Conservation (phyloP, 2,797 vertebrate species). For the Distichodus sexfasciatus region DNA sequence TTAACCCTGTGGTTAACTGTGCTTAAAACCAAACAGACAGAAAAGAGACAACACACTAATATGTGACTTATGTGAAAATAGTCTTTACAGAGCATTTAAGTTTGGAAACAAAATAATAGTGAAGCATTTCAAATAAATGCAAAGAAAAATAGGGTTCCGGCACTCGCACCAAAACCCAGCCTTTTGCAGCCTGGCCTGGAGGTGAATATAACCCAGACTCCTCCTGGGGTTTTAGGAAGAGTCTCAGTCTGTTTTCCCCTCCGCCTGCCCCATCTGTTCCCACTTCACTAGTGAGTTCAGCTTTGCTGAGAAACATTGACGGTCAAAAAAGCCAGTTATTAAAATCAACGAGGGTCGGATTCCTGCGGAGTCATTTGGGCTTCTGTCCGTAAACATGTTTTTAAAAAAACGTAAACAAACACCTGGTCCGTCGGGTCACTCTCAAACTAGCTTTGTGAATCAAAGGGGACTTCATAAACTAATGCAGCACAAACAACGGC, state of each 20-base stretch:
- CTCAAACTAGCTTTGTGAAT: constrained; percentile 15
- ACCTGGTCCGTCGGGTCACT: constrained; percentile 50
- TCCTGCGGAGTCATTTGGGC: constrained; percentile 51
- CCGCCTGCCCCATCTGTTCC: constrained; percentile 64
- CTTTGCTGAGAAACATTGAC: constrained; percentile 60
- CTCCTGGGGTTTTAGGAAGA: constrained; percentile 47
- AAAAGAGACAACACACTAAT: no score
- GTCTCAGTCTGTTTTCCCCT: constrained; percentile 49
- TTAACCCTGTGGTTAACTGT: no score
- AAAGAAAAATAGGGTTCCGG: no score
- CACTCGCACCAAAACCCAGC: neutral
- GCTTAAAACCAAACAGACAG: no score
- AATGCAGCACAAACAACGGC: constrained; percentile 33
- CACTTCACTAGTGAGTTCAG: constrained; percentile 60
- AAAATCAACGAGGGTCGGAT: constrained; percentile 61
- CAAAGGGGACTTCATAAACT: constrained; percentile 4
- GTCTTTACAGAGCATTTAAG: no score
- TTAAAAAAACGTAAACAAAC: constrained; percentile 57
- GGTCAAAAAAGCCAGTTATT: constrained; percentile 56
- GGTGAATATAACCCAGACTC: constrained; percentile 52
- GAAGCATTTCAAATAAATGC: no score
- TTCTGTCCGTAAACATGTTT: constrained; percentile 31
- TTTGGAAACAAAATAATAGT: no score
- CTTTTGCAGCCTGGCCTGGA: constrained; percentile 13
- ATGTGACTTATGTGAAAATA: no score